Evolutionary conservation across 2,113 vertebrate genomes (phyloP), one percentile per base, ranked within the genome.

Genomic region (Oryzias melastigma): DNA sequence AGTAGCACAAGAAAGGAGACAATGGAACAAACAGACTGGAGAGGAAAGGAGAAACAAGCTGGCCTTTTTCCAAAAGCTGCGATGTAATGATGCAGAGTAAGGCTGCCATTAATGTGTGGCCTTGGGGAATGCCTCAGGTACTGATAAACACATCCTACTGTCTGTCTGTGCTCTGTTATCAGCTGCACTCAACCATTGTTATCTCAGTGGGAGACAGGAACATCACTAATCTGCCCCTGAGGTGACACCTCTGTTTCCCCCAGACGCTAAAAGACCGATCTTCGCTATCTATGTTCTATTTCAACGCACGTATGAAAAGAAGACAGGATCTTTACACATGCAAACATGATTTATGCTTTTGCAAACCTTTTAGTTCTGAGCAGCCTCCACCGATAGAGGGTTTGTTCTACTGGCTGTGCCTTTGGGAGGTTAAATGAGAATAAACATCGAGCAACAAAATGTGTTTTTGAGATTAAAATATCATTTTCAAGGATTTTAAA

Each of bases 131-230:
- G 52, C 85, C 75, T 57, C 65, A 18, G 64, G 66, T 63, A 20
- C 67, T 62, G 80, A 79, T 80, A 84, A 84, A 84, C 74, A 80
- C 71, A 75, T 62, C 74, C 48, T 44, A 76, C 69, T 81, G 77
- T 69, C 70, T 73, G 73, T 62, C 66, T 69, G 54, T 41, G 68
- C 66, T 44, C 65, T 57, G 56, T 71, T 79, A 84, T 86, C 77
- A 76, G 59, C 53, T 54, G 56, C 74, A 63, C 56, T 62, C 52
- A 5, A 40, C 57, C 58, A 47, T 62, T 61, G 48, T 85, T 75
- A 67, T 68, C 77, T 72, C 77, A 40, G 68, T 35, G 47, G 79
- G 82, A 82, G 71, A 75, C 72, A 68, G 67, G 49, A 61, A 71
- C 60, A 75, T 65, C 62, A 13, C 59, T 71, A 78, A 80, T 78